Evolutionary conservation across 2,113 vertebrate species (phyloP), one percentile per base, ranked within the genome.

Genomic region (Chloropsis cyanopogon): DNA sequence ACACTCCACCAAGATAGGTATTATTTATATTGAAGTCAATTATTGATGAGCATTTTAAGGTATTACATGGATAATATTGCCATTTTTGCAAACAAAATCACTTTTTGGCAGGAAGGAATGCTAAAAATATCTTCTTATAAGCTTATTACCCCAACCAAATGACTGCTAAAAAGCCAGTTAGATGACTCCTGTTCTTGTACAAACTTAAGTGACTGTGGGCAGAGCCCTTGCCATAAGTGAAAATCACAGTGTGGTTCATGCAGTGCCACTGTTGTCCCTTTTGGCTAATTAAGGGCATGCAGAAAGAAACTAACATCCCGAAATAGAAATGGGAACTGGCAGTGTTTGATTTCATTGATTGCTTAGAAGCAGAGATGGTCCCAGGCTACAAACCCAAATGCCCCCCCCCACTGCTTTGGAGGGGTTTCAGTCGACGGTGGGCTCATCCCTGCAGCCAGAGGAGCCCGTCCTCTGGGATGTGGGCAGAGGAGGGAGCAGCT

Each of bases 1-100:
- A 97, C 97, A 98, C 97, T 98, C 98, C 97, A 98, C 94, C 97
- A 97, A 96, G 86, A 97, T 95, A 97, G 95, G 54, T 92, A 49
- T 95, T 98, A 97, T 98, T 98, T 98, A 97, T 98, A 93, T 88
- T 73, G 14, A 95, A 94, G 96, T 96, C 95, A 80, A 96, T 93
- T 94, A 79, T 41, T 93, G 92, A 76, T 96, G 91, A 66, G 90
- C 95, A 89, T 96, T 97, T 96, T 96, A 84, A 91, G 88, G 88
- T 96, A 82, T 90, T 81, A 75, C 53, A 85, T 49, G 59, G 88
- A 93, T 73, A 65, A 96, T 44, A 44, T 93, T 92, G 89, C 95
- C 95, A 39, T 97, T 97, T 80, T 95, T 94, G 93, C 92, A 94
- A 97, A 82, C 28, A 70, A 85, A 91, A 90, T 76, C 21, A 28